Conservation (phyloP, 2,888 invertebrate genomes). For the Lymantria dispar region DNA sequence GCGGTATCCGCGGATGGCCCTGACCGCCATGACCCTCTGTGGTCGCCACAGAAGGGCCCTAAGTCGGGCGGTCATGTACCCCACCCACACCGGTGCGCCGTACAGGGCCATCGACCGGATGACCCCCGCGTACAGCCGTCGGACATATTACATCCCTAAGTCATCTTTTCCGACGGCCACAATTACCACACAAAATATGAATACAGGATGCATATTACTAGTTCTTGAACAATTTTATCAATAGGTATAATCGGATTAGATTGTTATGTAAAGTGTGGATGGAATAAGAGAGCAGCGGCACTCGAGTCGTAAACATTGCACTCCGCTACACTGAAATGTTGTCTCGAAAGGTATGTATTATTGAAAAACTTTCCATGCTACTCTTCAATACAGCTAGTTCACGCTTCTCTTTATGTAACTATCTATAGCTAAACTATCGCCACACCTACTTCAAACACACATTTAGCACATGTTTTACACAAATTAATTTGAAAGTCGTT, state of each 20-base stretch:
- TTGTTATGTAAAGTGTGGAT: conserved; percentile 56
- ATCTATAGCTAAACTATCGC: conserved; percentile 17
- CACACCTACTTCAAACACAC: conserved; percentile 3
- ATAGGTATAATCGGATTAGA: conserved; percentile 63
- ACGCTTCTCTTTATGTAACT: conserved; percentile 21
- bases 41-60: too few species aligned
- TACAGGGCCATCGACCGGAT: too few species aligned
- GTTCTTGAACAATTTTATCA: conserved; percentile 56
- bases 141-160: too few species aligned
- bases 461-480: neutral
- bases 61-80: too few species aligned
- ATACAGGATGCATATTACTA: too few species aligned
- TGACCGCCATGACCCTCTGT: too few species aligned
- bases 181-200: too few species aligned
- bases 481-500: conserved; percentile 43
- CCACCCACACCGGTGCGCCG: too few species aligned
- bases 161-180: too few species aligned
- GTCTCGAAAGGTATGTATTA: conserved; percentile 76
- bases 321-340: conserved; percentile 72
- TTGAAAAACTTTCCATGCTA: conserved; percentile 74
- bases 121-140: too few species aligned
- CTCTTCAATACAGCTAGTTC: conserved; percentile 45
- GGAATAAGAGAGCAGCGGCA: conserved; percentile 39
- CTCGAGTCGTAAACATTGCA: conserved; percentile 65
- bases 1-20: too few species aligned